Base-by-base conservation (phyloP, 2,888 invertebrate genomes). In the Synergus itoensis region DNA sequence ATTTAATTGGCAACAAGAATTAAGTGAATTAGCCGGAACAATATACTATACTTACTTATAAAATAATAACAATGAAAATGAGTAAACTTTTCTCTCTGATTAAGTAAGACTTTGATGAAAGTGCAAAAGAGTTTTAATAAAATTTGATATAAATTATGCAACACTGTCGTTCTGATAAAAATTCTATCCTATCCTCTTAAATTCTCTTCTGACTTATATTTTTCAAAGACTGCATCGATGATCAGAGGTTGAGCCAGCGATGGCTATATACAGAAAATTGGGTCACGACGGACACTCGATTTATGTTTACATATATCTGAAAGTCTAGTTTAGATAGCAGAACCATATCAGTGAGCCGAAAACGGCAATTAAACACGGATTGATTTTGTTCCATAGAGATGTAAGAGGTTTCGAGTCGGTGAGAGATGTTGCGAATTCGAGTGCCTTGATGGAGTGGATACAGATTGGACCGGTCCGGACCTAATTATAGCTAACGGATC, bases 401-500 rank as follows among this genome's bases (percentile, higher is more conserved):
- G 97, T 93, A 96, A 96, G 92, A 96, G 96, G 90, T 97, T 97
- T 92, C 94, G 96, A 76, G 96, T 96, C 76, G 97, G 97, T 77
- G 96, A 96, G 90, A 94, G 96, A 81, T 98, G 98, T 93, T 98
- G 98, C 91, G 96, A 98, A 90, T 98, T 98, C 92, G 96, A 96
- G 90, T 98, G 98, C 92, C 93, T 97, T 86, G 97, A 97, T 85
- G 92, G 87, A 14, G 87, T 85, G 53, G 89, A 89, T 60, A 81
- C 81, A 62, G 88, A 91, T 60, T 90, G 89, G 90, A 89, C 84
- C 76, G 88, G 87, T 21, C 87, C 87, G 45, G 89, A 90, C 73
- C 80, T 90, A 77, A 88, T 90, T 77, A 88, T 89, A 77, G 87
- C 88, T n/a, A 81, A 88, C 0, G 88, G 86, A 63, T 87, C 89